Conservation (phyloP, 2,888 invertebrate genomes). For the Helobdella robusta region DNA sequence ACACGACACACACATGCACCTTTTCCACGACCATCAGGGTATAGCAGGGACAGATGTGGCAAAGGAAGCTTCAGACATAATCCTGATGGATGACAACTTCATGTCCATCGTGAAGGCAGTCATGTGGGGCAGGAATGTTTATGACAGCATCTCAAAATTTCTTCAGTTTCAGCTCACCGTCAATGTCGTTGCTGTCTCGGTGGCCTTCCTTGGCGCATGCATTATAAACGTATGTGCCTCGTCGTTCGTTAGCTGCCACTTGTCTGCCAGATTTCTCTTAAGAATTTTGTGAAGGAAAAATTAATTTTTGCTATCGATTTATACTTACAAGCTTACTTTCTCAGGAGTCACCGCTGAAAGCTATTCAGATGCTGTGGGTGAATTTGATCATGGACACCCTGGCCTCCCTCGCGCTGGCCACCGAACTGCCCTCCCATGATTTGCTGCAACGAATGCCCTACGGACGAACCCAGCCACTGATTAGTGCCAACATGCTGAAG, state of each 20-base stretch:
- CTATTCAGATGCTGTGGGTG: conserved; percentile 99
- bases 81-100: conserved; percentile 97
- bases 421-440: conserved; percentile 88
- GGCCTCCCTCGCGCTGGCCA: conserved; percentile 89
- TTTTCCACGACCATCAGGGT: conserved; percentile 68
- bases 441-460: conserved; percentile 87
- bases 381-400: conserved; percentile 98
- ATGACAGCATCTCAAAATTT: conserved; percentile 98
- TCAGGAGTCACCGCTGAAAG: conserved; percentile 89
- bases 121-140: conserved; percentile 99
- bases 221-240: conserved; percentile 58
- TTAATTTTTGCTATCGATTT: not conserved
- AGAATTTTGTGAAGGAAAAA: not conserved
- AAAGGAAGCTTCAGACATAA: conserved; percentile 97
- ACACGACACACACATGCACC: too few relatives aligned
- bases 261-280: not conserved
- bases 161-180: conserved; percentile 98
- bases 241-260: not conserved
- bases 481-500: conserved; percentile 97
- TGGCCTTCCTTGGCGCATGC: conserved; percentile 96
- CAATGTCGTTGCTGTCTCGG: conserved; percentile 95
- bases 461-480: conserved; percentile 92
- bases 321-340: conserved; percentile 4
- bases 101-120: conserved; percentile 98
- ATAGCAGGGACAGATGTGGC: conserved; percentile 99